phyloP scores from a whole-genome alignment of 2,797 vertebrate species.

The Sebastes reedi region DNA sequence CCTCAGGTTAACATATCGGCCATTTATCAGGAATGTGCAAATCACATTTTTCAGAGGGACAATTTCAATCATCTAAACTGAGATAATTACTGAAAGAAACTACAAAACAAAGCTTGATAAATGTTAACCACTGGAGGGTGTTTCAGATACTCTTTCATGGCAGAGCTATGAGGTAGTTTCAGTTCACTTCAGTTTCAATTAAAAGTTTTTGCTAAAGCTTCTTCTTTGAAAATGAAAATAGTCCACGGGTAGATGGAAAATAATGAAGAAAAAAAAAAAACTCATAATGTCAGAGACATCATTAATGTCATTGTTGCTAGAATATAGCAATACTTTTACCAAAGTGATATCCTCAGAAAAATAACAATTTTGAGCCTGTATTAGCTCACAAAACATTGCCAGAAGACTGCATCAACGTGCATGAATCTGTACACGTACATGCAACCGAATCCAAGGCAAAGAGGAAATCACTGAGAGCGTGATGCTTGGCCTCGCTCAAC shows the following conservation, averaged over 20 bases:
- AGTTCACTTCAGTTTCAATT: constrained; percentile 19
- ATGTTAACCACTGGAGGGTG: neutral
- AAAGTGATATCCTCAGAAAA: neutral
- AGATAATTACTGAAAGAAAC: constrained; percentile 14
- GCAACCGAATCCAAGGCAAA: constrained; percentile 45
- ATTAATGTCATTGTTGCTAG: neutral
- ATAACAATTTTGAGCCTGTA: neutral
- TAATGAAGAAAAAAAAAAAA: neutral
- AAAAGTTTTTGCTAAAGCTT: constrained; percentile 3
- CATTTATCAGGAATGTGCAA: neutral
- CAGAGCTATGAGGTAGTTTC: constrained; percentile 3
- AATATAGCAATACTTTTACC: neutral
- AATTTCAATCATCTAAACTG: neutral
- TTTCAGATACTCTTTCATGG: constrained; percentile 3
- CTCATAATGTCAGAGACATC: neutral
- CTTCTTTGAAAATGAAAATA: constrained; percentile 3
- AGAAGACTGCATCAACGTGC: constrained; percentile 1
- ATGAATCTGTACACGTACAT: constrained; percentile 14
- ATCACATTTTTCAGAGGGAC: neutral
- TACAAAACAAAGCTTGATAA: neutral
- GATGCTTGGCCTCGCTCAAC: constrained; percentile 55
- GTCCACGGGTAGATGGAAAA: neutral
- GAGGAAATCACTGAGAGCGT: constrained; percentile 56
- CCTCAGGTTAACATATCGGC: neutral
- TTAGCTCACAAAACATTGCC: constrained; percentile 1